Percentiles rank a stretch among this genome's conserved stretches.
phyloP scores from a whole-genome alignment of 64 coral and sea anemone species.

The Pocillopora verrucosa region DNA sequence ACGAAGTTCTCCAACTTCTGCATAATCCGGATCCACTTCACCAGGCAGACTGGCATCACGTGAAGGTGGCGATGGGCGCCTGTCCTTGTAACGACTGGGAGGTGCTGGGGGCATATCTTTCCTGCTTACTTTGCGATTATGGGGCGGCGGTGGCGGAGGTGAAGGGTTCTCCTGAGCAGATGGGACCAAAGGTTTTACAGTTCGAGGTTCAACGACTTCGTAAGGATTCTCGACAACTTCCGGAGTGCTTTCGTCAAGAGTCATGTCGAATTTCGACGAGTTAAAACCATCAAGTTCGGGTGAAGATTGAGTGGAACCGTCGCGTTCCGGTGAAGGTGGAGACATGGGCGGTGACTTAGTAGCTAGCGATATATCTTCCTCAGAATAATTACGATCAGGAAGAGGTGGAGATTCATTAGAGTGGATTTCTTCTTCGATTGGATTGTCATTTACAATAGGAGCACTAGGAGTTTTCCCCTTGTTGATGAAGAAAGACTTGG shows the following conservation, averaged over 20 bases:
- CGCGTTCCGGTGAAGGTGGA: neutral
- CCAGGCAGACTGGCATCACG: neutral
- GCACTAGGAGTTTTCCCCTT: neutral
- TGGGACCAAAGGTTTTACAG: neutral
- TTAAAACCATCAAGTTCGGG: neutral
- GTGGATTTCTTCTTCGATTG: neutral
- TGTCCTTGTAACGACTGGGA: conserved; percentile 21
- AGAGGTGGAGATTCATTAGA: neutral
- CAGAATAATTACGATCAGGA: conserved; percentile 15
- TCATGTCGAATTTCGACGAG: neutral
- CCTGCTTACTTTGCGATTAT: neutral
- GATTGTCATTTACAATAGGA: neutral
- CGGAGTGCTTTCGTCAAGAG: neutral
- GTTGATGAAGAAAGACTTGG: neutral
- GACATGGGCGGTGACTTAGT: neutral
- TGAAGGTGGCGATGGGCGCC: neutral
- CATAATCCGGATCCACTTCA: neutral
- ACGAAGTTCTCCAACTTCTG: neutral
- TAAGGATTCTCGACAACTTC: neutral
- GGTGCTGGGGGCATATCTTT: neutral
- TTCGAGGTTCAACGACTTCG: conserved; percentile 8
- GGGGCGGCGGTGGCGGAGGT: neutral
- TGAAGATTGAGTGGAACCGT: neutral
- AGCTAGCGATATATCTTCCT: conserved; percentile 18
- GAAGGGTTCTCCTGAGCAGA: neutral